Conservation (phyloP, 2,113 vertebrate genomes). For the Phyllostomus discolor region DNA sequence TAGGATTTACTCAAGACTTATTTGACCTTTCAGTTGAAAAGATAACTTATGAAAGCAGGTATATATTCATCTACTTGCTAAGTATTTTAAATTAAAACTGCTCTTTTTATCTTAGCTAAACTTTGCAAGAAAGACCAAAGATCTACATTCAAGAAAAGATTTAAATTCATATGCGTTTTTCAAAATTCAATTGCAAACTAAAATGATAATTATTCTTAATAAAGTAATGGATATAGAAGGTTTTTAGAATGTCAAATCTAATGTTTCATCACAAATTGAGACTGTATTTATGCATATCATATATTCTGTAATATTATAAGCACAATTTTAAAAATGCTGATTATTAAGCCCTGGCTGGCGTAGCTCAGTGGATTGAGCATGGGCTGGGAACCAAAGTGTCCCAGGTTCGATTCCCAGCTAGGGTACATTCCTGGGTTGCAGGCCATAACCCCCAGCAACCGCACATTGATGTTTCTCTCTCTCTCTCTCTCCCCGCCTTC, state of each 20-base stretch:
- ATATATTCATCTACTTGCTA: constrained; percentile 24
- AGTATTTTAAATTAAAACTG: constrained; percentile 41
- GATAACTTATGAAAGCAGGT: not conserved
- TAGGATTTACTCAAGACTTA: constrained; percentile 33
- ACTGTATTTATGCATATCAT: not conserved
- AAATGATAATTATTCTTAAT: not conserved
- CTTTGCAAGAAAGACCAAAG: not conserved
- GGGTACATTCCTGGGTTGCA: no score
- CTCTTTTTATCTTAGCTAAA: not conserved
- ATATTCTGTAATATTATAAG: not conserved
- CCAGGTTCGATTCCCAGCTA: no score
- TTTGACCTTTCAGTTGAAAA: constrained; percentile 37
- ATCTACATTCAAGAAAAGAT: not conserved
- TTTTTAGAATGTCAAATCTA: not conserved
- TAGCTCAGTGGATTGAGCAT: no score
- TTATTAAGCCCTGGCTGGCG: no score
- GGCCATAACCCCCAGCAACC: no score
- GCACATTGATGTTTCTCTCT: no score
- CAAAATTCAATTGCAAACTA: not conserved
- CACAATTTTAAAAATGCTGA: not conserved
- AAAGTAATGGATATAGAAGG: not conserved
- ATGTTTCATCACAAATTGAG: not conserved
- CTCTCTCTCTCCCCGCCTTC: no score
- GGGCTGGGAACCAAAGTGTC: no score
- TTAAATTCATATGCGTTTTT: not conserved